phyloP scores from a whole-genome alignment of 2,888 invertebrate genomes.

The Ormyrus pomaceus region DNA sequence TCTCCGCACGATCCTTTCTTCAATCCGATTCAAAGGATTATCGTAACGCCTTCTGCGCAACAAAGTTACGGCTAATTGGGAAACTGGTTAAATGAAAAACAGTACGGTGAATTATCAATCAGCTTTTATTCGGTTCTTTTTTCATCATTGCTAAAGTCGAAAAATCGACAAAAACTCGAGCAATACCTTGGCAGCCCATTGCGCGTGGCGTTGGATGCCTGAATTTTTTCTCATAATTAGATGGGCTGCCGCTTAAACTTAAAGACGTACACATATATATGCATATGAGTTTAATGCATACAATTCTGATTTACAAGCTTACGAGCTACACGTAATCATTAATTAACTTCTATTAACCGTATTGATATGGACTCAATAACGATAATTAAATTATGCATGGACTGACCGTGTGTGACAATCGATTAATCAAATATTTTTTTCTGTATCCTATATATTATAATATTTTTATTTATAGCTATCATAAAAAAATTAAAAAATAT shows the following conservation, averaged over 20 bases:
- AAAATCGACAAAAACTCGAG: background rate
- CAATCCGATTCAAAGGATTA: background rate
- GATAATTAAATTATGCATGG: slow-evolving; percentile 67
- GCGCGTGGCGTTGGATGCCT: background rate
- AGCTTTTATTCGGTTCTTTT: slow-evolving; percentile 18
- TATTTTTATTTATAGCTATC: too few species aligned
- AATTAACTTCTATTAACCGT: slow-evolving; percentile 67
- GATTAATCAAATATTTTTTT: slow-evolving; percentile 26
- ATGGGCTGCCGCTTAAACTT: slow-evolving; percentile 20
- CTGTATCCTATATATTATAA: background rate
- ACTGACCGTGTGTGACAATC: slow-evolving; percentile 45
- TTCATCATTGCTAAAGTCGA: slow-evolving; percentile 17
- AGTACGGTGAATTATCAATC: too few species aligned
- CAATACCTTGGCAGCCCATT: background rate
- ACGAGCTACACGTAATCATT: slow-evolving; percentile 64
- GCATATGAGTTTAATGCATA: slow-evolving; percentile 12
- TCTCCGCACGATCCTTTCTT: slow-evolving; percentile 1
- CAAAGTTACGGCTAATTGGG: background rate
- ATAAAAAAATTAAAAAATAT: too few species aligned
- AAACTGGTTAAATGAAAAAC: background rate
- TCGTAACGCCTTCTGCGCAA: background rate
- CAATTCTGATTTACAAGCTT: slow-evolving; percentile 28
- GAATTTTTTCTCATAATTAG: background rate
- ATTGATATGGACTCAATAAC: slow-evolving; percentile 71
- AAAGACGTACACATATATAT: slow-evolving; percentile 9